phyloP scores from a whole-genome alignment of 2,888 invertebrate species.

The Trachelus stipa region DNA sequence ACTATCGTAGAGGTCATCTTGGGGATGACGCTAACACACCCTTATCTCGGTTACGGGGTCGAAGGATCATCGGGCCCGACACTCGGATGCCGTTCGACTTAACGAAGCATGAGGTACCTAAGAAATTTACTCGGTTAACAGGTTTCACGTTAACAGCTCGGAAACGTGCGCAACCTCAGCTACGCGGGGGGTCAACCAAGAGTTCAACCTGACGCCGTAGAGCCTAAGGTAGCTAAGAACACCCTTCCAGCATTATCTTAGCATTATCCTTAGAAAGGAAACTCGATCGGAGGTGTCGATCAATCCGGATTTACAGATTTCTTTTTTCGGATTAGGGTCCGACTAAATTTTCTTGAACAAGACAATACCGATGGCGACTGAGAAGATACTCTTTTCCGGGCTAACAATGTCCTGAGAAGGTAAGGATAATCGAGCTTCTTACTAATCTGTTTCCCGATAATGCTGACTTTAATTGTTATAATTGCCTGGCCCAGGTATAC shows the following conservation, averaged over 20 bases:
- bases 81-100: constrained; percentile 16
- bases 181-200: constrained; percentile 11
- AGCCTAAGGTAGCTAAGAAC: constrained; percentile 21
- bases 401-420: constrained; percentile 7
- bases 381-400: constrained; percentile 1
- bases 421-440: constrained; percentile 25
- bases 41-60: too few relatives aligned
- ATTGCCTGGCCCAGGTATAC: constrained; percentile 26
- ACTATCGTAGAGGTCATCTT: too few relatives aligned
- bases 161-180: constrained; percentile 16
- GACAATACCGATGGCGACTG: too few relatives aligned
- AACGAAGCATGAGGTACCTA: constrained; percentile 13
- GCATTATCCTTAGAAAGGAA: constrained; percentile 22
- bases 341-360: not conserved
- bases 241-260: constrained; percentile 31
- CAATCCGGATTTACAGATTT: constrained; percentile 29
- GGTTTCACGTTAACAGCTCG: constrained; percentile 35
- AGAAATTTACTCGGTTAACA: constrained; percentile 37
- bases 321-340: constrained; percentile 22
- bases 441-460: constrained; percentile 55
- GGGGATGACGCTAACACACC: too few relatives aligned
- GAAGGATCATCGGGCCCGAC: too few relatives aligned
- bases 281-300: constrained; percentile 39
- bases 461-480: constrained; percentile 55
- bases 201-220: constrained; percentile 19